Conservation (phyloP, 1,140 invertebrate genomes). For the Drosophila dunni region DNA sequence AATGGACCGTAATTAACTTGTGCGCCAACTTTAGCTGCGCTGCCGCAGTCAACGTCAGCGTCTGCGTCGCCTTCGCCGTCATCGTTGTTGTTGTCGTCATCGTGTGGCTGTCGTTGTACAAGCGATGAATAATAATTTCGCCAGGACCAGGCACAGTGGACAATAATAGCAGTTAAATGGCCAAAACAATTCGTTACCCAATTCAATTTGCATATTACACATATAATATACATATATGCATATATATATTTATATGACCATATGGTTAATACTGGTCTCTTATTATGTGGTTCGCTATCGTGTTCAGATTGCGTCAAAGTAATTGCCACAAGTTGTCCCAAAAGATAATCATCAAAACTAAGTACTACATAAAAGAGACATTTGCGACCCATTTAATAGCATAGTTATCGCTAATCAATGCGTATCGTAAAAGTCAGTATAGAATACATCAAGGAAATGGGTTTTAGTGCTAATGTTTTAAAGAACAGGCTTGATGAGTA, state of each 20-base stretch:
- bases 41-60: slow-evolving; percentile 17
- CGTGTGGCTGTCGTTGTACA: slow-evolving; percentile 59
- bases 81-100: not conserved
- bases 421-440: not conserved
- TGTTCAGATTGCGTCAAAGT: slow-evolving; percentile 46
- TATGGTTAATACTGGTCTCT: slow-evolving; percentile 12
- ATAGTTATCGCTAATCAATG: slow-evolving; percentile 29
- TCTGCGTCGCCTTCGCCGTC: slow-evolving; percentile 8
- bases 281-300: slow-evolving; percentile 11
- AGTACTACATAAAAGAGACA: slow-evolving; percentile 23
- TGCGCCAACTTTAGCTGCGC: slow-evolving; percentile 57
- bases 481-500: not conserved
- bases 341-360: slow-evolving; percentile 5
- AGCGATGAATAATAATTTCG: slow-evolving; percentile 83
- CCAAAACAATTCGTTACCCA: slow-evolving; percentile 48
- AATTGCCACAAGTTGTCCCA: slow-evolving; percentile 30
- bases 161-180: slow-evolving; percentile 54
- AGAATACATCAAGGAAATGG: not conserved
- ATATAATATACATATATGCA: slow-evolving; percentile 1
- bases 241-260: slow-evolving; percentile 2
- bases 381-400: slow-evolving; percentile 20
- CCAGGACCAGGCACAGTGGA: slow-evolving; percentile 47
- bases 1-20: slow-evolving; percentile 83
- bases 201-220: slow-evolving; percentile 45
- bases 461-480: not conserved